Percentiles rank a stretch among this genome's conserved stretches.
phyloP scores from a whole-genome alignment of 92 coral and sea anemone genomes.

The Actinostola sp. region DNA sequence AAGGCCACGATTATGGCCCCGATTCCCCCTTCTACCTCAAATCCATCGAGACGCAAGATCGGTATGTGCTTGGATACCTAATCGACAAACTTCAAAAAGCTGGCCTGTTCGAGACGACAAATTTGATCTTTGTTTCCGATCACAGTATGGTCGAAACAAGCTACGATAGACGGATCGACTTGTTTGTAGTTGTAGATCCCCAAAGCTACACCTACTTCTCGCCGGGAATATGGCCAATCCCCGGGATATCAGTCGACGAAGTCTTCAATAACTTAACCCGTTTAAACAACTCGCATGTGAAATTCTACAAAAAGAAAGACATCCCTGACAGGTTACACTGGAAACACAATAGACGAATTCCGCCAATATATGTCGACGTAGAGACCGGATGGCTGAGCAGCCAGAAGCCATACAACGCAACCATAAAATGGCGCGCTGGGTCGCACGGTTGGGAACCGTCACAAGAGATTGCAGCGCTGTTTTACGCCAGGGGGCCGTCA shows the following conservation, averaged over 20 bases:
- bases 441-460: conserved; percentile 60
- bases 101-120: conserved; percentile 67
- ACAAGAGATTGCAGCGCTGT: conserved; percentile 56
- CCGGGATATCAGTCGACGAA: conserved; percentile 57
- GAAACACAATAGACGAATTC: conserved; percentile 74
- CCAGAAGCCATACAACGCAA: background rate
- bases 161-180: conserved; percentile 48
- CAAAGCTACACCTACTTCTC: background rate
- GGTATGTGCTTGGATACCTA: conserved; percentile 77
- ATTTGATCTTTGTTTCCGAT: conserved; percentile 77
- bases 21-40: conserved; percentile 36
- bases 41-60: conserved; percentile 62
- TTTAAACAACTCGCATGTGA: conserved; percentile 59
- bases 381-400: conserved; percentile 61
- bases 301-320: conserved; percentile 74
- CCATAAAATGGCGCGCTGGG: conserved; percentile 42
- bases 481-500: conserved; percentile 91
- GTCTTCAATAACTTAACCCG: conserved; percentile 65
- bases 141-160: conserved; percentile 83
- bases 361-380: conserved; percentile 71
- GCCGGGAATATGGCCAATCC: conserved; percentile 55
- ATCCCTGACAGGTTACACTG: conserved; percentile 78
- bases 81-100: conserved; percentile 60
- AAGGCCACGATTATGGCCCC: conserved; percentile 71
- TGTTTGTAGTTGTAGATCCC: conserved; percentile 30